These are phyloP conservation scores for Trididemnum nubilum DNA, from an alignment of 23 tunicate genomes.

Conservation along the genomic window DNA sequence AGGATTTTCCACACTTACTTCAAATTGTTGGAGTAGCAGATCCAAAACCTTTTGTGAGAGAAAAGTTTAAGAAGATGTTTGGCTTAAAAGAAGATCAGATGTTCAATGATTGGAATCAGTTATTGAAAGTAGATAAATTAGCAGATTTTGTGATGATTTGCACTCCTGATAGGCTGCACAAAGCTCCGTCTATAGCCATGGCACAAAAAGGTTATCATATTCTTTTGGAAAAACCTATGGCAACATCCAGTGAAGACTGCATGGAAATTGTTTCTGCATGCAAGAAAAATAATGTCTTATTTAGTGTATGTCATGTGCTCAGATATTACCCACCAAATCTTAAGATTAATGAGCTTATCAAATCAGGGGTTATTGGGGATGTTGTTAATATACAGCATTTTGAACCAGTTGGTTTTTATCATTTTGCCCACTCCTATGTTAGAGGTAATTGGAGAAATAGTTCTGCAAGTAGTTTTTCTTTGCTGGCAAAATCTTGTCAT, in stretches of 20 bases:
- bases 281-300: conserved; percentile 48
- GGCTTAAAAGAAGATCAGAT: conserved; percentile 16
- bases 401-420: conserved; percentile 78
- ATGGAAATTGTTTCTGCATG: conserved; percentile 46
- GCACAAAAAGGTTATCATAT: conserved; percentile 58
- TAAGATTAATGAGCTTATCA: conserved; percentile 66
- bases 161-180: conserved; percentile 66
- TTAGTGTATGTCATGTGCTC: conserved; percentile 68
- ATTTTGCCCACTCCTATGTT: conserved; percentile 82
- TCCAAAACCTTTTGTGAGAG: conserved; percentile 27
- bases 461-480: conserved; percentile 52
- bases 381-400: conserved; percentile 65
- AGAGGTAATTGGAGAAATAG: conserved; percentile 76
- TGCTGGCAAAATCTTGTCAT: conserved; percentile 81
- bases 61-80: conserved; percentile 30
- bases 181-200: conserved; percentile 62
- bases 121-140: conserved; percentile 40
- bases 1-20: conserved; percentile 62
- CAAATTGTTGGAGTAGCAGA: conserved; percentile 66
- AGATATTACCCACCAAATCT: conserved; percentile 64
- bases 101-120: conserved; percentile 48
- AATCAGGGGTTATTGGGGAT: conserved; percentile 67
- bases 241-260: conserved; percentile 61
- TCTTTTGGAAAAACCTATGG: conserved; percentile 82
- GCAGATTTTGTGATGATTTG: conserved; percentile 72